Evolutionary conservation across 2,113 vertebrate genomes (phyloP), one percentile per base, ranked within the genome.

Genomic region (Sebastes schlegelii): DNA sequence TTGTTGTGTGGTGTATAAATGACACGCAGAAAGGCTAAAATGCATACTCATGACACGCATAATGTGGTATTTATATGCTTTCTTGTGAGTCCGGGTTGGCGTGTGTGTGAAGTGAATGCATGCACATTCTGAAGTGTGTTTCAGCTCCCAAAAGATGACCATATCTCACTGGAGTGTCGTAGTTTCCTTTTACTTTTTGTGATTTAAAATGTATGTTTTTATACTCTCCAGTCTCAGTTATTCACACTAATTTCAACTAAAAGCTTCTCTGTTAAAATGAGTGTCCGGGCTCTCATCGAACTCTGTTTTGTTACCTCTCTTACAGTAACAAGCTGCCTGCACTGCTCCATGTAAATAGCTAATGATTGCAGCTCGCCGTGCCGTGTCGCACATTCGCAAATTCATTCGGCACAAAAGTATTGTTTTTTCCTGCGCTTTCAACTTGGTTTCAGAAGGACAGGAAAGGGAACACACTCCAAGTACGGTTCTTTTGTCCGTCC

Each of bases 161-260:
- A 4, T 17, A 58, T 62, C 26, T 54, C 17, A 6, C 8, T 19
- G 9, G 51, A 10, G 51, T n/a, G 14, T 34, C 7, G 19, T 54
- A 8, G 52, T 23, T 16, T 21, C 42, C 34, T 34, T 3, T 34
- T 34, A 17, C 4, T 5, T 51, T 62, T 48, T 77, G 8, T 70
- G 16, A 74, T 71, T 75, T 54, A n/a, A 85, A 74, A 75, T 19
- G 9, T 69, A 46, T 17, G 21, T 66, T 79, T 75, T 68, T 66
- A 34, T 34, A 68, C 55, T 55, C 34, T 78, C 8, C 1, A 34
- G 1, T 48, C 61, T 45, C 17, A 17, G 23, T 51, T 23, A 58
- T 64, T 76, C 65, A 58, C 23, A 54, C 40, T 26, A 8, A 42
- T 67, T 62, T 66, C 7, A 19, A 12, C 42, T 74, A 46, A 66